phyloP scores from a whole-genome alignment of 2,888 invertebrate genomes.

The Xanthorhoe designata region DNA sequence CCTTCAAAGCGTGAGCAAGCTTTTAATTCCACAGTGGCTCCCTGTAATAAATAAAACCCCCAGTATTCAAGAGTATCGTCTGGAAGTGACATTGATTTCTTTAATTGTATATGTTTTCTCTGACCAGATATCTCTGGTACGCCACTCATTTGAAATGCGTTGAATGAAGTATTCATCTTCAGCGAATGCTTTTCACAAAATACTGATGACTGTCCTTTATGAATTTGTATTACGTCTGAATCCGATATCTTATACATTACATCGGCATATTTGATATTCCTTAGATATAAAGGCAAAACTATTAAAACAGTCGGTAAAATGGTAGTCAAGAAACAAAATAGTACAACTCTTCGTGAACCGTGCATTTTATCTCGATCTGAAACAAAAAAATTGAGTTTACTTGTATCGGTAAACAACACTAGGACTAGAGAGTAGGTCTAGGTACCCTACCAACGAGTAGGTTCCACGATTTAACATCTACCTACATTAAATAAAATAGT shows the following conservation, averaged over 20 bases:
- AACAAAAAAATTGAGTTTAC: constrained; percentile 53
- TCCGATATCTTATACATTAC: constrained; percentile 92
- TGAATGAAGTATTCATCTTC: constrained; percentile 89
- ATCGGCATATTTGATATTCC: constrained; percentile 91
- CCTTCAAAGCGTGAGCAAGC: constrained; percentile 93
- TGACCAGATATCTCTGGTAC: constrained; percentile 89
- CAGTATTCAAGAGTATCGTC: constrained; percentile 95
- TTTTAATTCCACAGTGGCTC: constrained; percentile 91
- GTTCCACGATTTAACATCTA: no score
- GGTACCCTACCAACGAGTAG: not conserved
- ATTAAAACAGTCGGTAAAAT: constrained; percentile 91
- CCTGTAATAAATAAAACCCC: constrained; percentile 93
- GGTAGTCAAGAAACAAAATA: constrained; percentile 91
- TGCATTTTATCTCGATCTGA: constrained; percentile 90
- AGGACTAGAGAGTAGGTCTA: no score
- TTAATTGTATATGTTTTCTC: constrained; percentile 90
- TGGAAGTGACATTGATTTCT: constrained; percentile 92
- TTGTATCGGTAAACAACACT: not conserved
- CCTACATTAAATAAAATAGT: not conserved
- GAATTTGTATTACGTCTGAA: constrained; percentile 93
- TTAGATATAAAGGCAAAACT: constrained; percentile 91
- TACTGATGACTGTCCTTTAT: constrained; percentile 92
- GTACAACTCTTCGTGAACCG: constrained; percentile 91
- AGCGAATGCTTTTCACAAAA: constrained; percentile 93
- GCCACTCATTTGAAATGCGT: constrained; percentile 90